Evolutionary conservation across 2,797 vertebrate genomes (phyloP).

Genomic region (Clamator glandarius): DNA sequence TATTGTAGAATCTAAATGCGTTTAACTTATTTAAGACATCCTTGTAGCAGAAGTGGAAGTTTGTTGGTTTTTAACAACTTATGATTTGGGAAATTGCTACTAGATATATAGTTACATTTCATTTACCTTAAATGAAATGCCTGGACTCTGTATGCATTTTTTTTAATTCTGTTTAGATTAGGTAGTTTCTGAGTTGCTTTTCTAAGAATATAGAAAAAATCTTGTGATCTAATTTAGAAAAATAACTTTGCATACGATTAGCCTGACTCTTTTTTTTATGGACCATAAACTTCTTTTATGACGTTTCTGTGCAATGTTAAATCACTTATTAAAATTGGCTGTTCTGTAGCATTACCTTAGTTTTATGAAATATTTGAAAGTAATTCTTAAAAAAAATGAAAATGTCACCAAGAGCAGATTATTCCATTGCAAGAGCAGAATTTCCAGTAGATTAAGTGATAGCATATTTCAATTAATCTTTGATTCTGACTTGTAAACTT

Average conservation of each 20-base stretch:
- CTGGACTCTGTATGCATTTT: background rate
- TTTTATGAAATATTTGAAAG: constrained; percentile 7
- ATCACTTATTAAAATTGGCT: constrained; percentile 13
- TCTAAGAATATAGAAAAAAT: background rate
- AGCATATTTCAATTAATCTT: background rate
- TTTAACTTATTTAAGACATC: background rate
- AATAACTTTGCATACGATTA: background rate
- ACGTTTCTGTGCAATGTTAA: background rate
- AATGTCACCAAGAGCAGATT: background rate
- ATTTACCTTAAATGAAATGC: background rate
- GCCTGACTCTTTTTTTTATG: background rate
- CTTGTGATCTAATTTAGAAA: background rate
- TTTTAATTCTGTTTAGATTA: background rate
- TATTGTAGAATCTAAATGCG: background rate
- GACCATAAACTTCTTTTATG: background rate
- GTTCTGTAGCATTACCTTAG: background rate
- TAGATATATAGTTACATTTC: background rate
- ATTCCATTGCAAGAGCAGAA: background rate
- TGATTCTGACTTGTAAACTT: background rate
- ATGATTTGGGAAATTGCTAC: background rate
- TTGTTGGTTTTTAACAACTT: background rate
- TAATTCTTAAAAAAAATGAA: background rate
- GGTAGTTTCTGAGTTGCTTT: background rate
- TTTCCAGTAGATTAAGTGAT: background rate
- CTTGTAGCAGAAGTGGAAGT: background rate